Evolutionary conservation across 2,888 invertebrate genomes (phyloP).

Genomic region (Metacarcinus magister): DNA sequence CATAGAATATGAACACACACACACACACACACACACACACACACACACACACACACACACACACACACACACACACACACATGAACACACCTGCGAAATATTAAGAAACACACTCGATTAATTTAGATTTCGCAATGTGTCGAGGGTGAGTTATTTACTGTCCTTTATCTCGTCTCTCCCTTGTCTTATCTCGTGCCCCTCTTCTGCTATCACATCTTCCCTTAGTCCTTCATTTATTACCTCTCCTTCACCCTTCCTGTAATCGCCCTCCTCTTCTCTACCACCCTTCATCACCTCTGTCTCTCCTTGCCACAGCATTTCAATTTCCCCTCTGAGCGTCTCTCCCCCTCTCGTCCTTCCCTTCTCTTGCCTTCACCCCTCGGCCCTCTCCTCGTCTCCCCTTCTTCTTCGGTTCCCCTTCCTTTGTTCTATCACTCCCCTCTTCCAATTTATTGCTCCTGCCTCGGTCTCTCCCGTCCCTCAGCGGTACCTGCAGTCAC

Average conservation of each 20-base stretch:
- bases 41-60: not conserved
- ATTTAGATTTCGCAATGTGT: not conserved
- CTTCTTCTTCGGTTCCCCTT: conserved; percentile 21
- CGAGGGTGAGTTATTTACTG: conserved; percentile 34
- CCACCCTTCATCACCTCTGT: conserved; percentile 43
- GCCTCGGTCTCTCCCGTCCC: conserved; percentile 32
- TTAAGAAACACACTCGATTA: conserved; percentile 1
- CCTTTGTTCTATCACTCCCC: conserved; percentile 45
- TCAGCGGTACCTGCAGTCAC: not conserved
- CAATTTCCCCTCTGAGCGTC: not conserved
- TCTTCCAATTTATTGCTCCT: conserved; percentile 31
- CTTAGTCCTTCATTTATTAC: conserved; percentile 41
- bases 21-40: not conserved
- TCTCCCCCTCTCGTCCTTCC: not conserved
- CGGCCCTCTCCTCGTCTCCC: not conserved
- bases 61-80: conserved; percentile 26
- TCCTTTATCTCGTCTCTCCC: conserved; percentile 31
- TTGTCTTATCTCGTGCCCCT: conserved; percentile 32
- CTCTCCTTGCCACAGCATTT: conserved; percentile 19
- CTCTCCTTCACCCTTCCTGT: conserved; percentile 48
- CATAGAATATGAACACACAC: not conserved
- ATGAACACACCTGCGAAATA: not conserved
- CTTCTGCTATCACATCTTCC: conserved; percentile 41
- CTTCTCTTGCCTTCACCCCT: not conserved
- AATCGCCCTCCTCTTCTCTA: conserved; percentile 33